phyloP scores from a whole-genome alignment of 2,888 invertebrate species.

The Aleiodes leptofemur region DNA sequence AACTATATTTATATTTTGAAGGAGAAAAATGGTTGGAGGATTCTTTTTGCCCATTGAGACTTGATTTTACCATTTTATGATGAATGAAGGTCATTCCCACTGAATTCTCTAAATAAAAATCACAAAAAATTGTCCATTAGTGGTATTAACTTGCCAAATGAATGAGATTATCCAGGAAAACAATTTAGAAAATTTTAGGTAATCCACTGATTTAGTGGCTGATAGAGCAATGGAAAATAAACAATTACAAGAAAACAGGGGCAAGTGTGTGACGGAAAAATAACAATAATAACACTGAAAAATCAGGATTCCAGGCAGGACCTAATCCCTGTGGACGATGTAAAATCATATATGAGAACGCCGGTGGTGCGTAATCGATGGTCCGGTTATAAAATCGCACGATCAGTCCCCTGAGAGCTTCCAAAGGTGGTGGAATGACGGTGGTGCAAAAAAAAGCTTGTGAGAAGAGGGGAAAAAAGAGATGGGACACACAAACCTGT shows the following conservation, averaged over 20 bases:
- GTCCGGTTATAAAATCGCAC: constrained; percentile 28
- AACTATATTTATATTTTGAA: background rate
- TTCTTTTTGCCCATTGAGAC: too few relatives aligned
- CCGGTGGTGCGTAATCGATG: constrained; percentile 31
- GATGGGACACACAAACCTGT: constrained; percentile 12
- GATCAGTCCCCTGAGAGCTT: constrained; percentile 12
- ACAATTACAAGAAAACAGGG: background rate
- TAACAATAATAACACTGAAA: background rate
- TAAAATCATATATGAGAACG: constrained; percentile 1
- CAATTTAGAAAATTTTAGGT: background rate
- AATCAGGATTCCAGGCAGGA: background rate
- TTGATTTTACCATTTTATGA: too few relatives aligned
- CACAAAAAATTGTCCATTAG: too few relatives aligned
- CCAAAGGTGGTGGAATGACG: background rate
- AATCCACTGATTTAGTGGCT: constrained; percentile 21
- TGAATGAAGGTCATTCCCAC: too few relatives aligned
- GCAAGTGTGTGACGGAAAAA: background rate
- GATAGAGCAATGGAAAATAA: constrained; percentile 8
- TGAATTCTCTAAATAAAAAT: too few relatives aligned
- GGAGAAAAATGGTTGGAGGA: too few relatives aligned
- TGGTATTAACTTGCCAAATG: constrained; percentile 2
- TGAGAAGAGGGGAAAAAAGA: background rate
- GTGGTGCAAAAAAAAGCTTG: constrained; percentile 5
- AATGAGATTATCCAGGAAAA: background rate
- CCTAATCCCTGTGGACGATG: background rate